Conservation (phyloP, 2,888 invertebrate genomes). For the Amblyjoppa fuscipennis region DNA sequence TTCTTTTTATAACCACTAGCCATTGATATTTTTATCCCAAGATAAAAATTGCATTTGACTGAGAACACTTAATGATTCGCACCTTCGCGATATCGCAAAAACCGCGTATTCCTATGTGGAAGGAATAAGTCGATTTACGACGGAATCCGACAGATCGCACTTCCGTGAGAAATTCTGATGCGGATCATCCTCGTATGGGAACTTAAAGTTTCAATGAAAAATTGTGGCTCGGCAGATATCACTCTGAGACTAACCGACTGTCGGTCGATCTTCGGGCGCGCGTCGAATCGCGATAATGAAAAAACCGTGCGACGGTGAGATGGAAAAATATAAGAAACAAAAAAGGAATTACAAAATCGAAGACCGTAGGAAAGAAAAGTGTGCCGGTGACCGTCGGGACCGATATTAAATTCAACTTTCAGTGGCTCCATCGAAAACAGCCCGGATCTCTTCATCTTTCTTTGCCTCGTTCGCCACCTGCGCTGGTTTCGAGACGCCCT, state of each 20-base stretch:
- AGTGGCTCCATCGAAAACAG: constrained; percentile 11
- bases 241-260: neutral
- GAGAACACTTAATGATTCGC: neutral
- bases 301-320: neutral
- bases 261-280: constrained; percentile 19
- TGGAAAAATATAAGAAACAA: constrained; percentile 13
- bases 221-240: constrained; percentile 16
- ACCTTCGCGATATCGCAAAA: neutral
- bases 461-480: neutral
- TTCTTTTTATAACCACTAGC: neutral
- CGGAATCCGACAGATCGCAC: neutral
- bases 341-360: constrained; percentile 23
- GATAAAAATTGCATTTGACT: neutral
- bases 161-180: constrained; percentile 10
- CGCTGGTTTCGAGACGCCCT: neutral
- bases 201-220: constrained; percentile 53
- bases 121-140: neutral
- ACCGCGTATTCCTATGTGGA: neutral
- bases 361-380: neutral
- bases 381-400: neutral
- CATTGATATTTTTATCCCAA: neutral
- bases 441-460: constrained; percentile 18
- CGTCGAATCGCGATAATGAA: constrained; percentile 23
- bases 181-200: constrained; percentile 32
- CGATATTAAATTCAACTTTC: constrained; percentile 55